Conservation (phyloP, 2,113 vertebrate genomes). For the Lanius ludovicianus region DNA sequence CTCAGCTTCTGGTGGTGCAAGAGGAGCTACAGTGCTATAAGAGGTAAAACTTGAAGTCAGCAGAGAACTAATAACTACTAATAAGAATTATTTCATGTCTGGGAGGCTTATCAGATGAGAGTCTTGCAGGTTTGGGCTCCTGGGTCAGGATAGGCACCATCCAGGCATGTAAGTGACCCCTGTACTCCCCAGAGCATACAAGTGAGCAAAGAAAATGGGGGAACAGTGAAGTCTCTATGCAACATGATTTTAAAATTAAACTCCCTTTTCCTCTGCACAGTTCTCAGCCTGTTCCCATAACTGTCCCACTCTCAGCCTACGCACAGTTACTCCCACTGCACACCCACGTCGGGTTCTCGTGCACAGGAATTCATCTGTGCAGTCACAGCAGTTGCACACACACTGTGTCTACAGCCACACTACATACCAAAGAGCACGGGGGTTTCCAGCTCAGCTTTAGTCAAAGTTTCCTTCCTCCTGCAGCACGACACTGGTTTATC, state of each 20-base stretch:
- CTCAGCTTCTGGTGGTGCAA: constrained; percentile 87
- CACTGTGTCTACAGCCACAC: background rate
- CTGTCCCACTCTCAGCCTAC: background rate
- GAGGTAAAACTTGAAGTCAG: constrained; percentile 71
- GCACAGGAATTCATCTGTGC: background rate
- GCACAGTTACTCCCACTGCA: background rate
- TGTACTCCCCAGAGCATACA: background rate
- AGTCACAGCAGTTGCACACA: background rate
- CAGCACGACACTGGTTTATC: accelerated
- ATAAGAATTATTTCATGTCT: background rate
- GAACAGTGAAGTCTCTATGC: background rate
- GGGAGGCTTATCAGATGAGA: background rate
- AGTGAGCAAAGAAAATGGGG: background rate
- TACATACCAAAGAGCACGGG: background rate
- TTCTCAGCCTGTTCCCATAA: background rate
- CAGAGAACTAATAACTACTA: background rate
- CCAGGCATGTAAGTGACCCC: background rate
- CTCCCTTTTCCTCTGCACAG: background rate
- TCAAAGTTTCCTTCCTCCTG: constrained; percentile 30
- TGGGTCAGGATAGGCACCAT: background rate
- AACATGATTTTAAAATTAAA: background rate
- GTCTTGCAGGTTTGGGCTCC: background rate
- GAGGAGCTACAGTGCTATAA: constrained; percentile 93
- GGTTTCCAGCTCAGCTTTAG: constrained; percentile 9
- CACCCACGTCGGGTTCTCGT: accelerated